Base-by-base conservation (phyloP, 2,888 invertebrate genomes). In the Lagria hirta region DNA sequence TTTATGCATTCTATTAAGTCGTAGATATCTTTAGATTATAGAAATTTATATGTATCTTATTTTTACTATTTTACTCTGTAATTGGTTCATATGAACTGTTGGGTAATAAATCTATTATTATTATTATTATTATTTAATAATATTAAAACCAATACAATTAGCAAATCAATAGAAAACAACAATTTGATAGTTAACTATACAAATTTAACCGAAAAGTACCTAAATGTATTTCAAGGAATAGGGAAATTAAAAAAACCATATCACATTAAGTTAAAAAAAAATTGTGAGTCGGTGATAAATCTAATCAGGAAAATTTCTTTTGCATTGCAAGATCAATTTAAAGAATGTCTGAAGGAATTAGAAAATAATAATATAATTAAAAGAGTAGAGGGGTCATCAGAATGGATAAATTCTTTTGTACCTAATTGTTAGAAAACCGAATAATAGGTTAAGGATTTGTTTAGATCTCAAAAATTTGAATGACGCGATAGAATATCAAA, bases 341-440 rank as follows among this genome's bases (percentile, higher is more conserved):
- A 46, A 42, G 22, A 8, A 23, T 14, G 11, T 12, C 13, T 41
- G 18, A 14, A 16, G 10, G 15, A 41, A 17, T 12, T 41, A 15
- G 18, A 41, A 21, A 10, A 20, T 21, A 4, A 7, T 4, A 17
- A 46, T 12, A 48, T 55, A 2, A 45, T 55, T 22, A 8, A 46
- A 37, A 48, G 41, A 44, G n/a, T n/a, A n/a, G n/a, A n/a, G n/a
- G n/a, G n/a, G n/a, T n/a, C n/a, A n/a, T n/a, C n/a, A n/a, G 53
- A 57, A 3, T 58, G 56, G 54, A 36, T 53, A 11, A 54, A 54
- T 37, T 34, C 55, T 6, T 41, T 44, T 7, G 54, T 54, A 6
- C n/a, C n/a, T n/a, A n/a, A 8, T 55, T 30, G 52, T 54, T 4
- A 37, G 30, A 28, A 58, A 58, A 46, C 12, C 20, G 10, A 37